These are phyloP conservation scores for Dromococcyx pavoninus DNA, from an alignment of 2,797 vertebrate species.

Conservation along the genomic window DNA sequence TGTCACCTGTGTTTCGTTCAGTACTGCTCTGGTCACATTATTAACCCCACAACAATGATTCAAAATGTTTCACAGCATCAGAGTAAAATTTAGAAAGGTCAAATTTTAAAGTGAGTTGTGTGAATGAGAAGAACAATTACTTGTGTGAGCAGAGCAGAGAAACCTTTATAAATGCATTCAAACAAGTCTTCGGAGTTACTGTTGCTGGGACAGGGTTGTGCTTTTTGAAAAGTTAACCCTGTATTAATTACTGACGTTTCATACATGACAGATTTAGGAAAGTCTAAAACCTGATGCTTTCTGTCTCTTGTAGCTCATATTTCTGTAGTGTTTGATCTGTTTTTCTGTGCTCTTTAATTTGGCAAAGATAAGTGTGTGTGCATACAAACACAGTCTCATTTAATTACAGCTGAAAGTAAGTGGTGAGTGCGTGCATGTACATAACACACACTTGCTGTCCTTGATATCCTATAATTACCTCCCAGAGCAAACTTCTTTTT, in stretches of 20 bases:
- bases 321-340: not conserved
- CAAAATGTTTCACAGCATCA: not conserved
- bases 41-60: not conserved
- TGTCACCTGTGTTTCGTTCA: constrained; percentile 33
- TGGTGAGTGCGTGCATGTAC: not conserved
- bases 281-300: not conserved
- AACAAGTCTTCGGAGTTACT: not conserved
- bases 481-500: not conserved
- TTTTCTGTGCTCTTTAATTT: constrained; percentile 16
- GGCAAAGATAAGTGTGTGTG: not conserved
- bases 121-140: constrained; percentile 13
- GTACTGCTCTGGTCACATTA: not conserved
- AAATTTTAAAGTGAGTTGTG: not conserved
- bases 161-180: not conserved
- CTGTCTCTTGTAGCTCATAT: not conserved
- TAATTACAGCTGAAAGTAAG: not conserved
- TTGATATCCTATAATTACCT: not conserved
- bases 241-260: not conserved
- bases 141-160: not conserved
- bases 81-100: not conserved
- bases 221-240: not conserved
- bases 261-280: not conserved
- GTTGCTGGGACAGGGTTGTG: not conserved
- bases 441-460: not conserved
- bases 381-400: not conserved